Evolutionary conservation across 1,140 invertebrate genomes (phyloP).

Genomic region (Panulirus ornatus): DNA sequence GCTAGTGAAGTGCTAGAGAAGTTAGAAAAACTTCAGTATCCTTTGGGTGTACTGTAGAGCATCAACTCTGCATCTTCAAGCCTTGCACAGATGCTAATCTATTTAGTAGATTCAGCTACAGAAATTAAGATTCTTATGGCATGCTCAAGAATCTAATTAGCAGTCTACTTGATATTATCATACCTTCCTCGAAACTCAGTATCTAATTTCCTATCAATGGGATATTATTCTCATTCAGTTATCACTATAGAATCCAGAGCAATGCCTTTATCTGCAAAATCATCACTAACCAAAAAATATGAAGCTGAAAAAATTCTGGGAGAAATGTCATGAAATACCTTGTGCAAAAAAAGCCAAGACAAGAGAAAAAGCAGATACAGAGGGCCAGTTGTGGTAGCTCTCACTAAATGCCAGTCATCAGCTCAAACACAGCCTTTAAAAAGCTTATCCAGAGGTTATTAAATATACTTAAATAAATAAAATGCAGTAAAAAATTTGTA

Average conservation of each 20-base stretch:
- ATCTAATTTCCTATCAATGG: neutral
- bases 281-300: neutral
- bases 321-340: neutral
- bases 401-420: neutral
- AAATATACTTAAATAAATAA: neutral
- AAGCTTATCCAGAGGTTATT: neutral
- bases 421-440: conserved; percentile 3
- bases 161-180: neutral
- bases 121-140: neutral
- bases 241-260: neutral
- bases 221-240: neutral
- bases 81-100: neutral
- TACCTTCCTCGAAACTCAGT: neutral
- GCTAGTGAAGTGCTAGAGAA: no score
- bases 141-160: conserved; percentile 8
- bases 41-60: no score
- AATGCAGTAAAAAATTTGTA: conserved; percentile 9
- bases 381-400: neutral
- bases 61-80: neutral
- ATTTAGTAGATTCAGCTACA: neutral
- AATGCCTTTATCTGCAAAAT: neutral
- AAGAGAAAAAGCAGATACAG: neutral
- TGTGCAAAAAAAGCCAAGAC: conserved; percentile 10
- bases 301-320: neutral
- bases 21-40: no score